A percentile compares a stretch with the other conserved stretches of the same genome.
These are phyloP conservation scores for Drosophila rellima DNA, from an alignment of 2,888 invertebrate species.

Conservation along the genomic window DNA sequence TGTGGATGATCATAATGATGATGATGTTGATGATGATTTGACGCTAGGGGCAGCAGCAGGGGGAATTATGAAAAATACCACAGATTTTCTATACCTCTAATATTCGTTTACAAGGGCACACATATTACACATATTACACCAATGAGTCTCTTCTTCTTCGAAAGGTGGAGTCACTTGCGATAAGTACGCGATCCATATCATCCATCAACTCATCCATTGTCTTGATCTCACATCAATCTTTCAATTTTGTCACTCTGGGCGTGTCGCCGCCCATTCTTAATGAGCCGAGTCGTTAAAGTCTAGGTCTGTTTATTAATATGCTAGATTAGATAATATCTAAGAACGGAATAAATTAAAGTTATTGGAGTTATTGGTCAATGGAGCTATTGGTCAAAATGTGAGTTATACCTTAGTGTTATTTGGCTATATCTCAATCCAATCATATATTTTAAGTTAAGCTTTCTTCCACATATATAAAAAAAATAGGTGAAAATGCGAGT, in stretches of 20 bases:
- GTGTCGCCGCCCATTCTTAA: not conserved
- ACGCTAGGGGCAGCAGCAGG: not conserved
- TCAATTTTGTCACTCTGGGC: not conserved
- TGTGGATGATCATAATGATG: slow-evolving; percentile 52
- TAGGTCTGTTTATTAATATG: not conserved
- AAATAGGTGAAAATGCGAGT: too few species aligned
- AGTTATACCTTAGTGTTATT: too few species aligned
- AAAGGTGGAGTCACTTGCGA: slow-evolving; percentile 11
- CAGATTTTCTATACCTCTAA: slow-evolving; percentile 20
- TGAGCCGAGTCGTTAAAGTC: not conserved
- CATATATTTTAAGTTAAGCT: too few species aligned
- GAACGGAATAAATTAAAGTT: too few species aligned
- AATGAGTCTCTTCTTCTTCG: slow-evolving; percentile 1
- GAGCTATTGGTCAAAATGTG: too few species aligned
- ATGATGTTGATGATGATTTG: slow-evolving; percentile 36
- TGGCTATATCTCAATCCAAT: too few species aligned
- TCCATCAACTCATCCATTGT: slow-evolving; percentile 8
- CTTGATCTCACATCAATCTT: slow-evolving; percentile 1
- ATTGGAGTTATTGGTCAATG: too few species aligned
- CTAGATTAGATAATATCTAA: too few species aligned
- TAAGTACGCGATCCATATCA: slow-evolving; percentile 17
- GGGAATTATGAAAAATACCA: slow-evolving; percentile 2
- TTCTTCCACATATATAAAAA: too few species aligned
- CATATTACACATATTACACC: slow-evolving; percentile 1
- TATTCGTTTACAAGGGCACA: slow-evolving; percentile 44